Evolutionary conservation across 2,113 vertebrate genomes (phyloP), one percentile per base, ranked within the genome.

Genomic region (Thunnus maccoyii): DNA sequence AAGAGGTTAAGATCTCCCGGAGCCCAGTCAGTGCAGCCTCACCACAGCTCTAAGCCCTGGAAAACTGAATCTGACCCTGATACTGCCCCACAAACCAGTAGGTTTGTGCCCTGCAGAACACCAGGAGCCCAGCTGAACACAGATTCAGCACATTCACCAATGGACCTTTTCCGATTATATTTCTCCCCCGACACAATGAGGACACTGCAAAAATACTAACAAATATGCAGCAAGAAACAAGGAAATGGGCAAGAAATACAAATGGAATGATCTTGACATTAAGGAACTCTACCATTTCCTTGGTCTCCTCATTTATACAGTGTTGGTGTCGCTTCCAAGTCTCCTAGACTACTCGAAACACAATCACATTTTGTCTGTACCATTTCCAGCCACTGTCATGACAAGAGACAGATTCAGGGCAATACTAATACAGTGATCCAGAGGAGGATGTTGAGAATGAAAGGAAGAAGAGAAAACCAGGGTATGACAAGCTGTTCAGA

Each of bases 351-450:
- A 58, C 4, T 72, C 25, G 61, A 51, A 51, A 57, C 9, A 57
- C 3, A 30, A 72, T n/a, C 52, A 66, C 46, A 15, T 71, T 8
- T 47, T 55, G 10, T 79, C 67, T 72, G 68, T 72, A 4, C 1
- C 27, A 30, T 30, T 30, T 30, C 27, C 27, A 4, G 27, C 27
- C 27, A 30, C 27, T 30, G 27, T 30, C 3, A 30, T 41, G 65
- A 6, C 54, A 5, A 80, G 70, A 46, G 69, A 80, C 69, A n/a
- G 55, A 56, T 66, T 46, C 68, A 46, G 14, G 14, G 13, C 60
- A 13, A 9, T 75, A 1, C 9, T 32, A 74, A 52, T n/a, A n/a
- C 15, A 66, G 73, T 76, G 73, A 66, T 6, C 61, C 62, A 16
- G 62, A 30, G 27, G 27, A 30, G 27, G 27, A 30, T 54, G 47